phyloP scores from a whole-genome alignment of 2,113 vertebrate genomes.

The Hyperoodon ampullatus region DNA sequence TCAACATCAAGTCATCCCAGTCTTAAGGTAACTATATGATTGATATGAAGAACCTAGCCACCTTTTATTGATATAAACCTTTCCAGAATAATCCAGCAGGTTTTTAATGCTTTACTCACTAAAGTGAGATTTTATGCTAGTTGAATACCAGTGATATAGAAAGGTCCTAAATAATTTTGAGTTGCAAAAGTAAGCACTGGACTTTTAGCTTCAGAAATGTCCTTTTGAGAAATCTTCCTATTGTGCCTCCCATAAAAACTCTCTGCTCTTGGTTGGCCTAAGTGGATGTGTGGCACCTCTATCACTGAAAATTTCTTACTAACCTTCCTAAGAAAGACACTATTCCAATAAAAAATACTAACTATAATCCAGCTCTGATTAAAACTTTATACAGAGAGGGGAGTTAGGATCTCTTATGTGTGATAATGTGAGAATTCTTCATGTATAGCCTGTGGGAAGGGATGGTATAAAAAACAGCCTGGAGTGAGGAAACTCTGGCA shows the following conservation, averaged over 20 bases:
- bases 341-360: neutral
- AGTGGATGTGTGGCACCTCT: neutral
- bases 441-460: neutral
- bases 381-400: neutral
- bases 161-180: neutral
- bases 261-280: neutral
- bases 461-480: neutral
- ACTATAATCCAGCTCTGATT: neutral
- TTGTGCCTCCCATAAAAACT: neutral
- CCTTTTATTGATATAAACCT: constrained; percentile 14
- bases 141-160: neutral
- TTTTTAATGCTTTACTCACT: neutral
- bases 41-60: neutral
- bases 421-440: neutral
- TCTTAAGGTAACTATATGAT: constrained; percentile 40
- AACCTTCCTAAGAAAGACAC: neutral
- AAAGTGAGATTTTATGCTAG: constrained; percentile 7
- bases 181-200: constrained; percentile 7
- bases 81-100: neutral
- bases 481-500: neutral
- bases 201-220: neutral
- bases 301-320: neutral
- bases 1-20: neutral
- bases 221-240: neutral
- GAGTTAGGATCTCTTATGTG: neutral